Conservation (phyloP, 2,888 invertebrate species). For the Gnatocerus cornutus region DNA sequence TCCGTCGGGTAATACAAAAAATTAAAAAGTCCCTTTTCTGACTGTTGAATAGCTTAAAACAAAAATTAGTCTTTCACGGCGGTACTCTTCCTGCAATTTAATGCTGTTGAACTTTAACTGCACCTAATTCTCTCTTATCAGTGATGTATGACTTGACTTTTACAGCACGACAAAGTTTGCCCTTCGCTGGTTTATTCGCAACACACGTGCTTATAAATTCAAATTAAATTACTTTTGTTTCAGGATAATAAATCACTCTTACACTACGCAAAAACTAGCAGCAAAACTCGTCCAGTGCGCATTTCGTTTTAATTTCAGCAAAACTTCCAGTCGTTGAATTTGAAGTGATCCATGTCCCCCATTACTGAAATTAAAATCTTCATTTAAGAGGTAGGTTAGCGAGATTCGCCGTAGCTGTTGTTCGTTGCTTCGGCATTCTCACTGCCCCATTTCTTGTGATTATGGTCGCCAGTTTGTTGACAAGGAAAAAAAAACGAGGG, state of each 20-base stretch:
- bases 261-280: background rate
- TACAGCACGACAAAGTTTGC: constrained; percentile 7
- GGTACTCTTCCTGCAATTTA: too few relatives aligned
- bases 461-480: background rate
- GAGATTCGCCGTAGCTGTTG: constrained; percentile 10
- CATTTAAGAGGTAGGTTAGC: constrained; percentile 7
- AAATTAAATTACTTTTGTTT: constrained; percentile 4
- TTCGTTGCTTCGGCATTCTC: constrained; percentile 8
- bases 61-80: too few relatives aligned
- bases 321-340: too few relatives aligned
- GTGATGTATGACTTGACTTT: background rate
- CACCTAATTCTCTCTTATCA: background rate
- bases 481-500: background rate
- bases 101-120: background rate
- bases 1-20: too few relatives aligned
- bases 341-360: background rate
- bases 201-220: constrained; percentile 12
- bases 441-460: constrained; percentile 18
- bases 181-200: constrained; percentile 10
- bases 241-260: background rate
- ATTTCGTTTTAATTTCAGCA: too few relatives aligned
- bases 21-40: too few relatives aligned
- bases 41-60: too few relatives aligned
- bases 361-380: background rate
- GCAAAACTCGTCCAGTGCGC: background rate